Percentiles rank a stretch among this genome's conserved stretches.
Evolutionary conservation across 2,797 vertebrate species (phyloP).

Genomic region (Siniperca scherzeri): DNA sequence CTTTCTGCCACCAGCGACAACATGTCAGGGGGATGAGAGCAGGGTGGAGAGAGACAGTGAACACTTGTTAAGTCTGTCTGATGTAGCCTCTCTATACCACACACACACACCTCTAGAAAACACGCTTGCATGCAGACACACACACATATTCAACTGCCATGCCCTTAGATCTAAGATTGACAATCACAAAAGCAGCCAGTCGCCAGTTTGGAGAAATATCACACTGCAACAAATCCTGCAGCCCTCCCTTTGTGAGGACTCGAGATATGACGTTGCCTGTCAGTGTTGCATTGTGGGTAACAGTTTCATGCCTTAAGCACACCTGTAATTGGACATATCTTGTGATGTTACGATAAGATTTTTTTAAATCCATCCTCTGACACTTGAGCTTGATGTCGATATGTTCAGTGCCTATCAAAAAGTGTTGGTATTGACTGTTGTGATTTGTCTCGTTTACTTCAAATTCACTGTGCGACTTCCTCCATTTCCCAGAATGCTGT

Average conservation of each 20-base stretch:
- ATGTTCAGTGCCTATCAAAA: neutral
- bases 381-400: neutral
- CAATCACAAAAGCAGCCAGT: constrained; percentile 49
- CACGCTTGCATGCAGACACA: constrained; percentile 28
- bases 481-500: constrained; percentile 55
- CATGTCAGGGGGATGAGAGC: constrained; percentile 83
- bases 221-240: constrained; percentile 40
- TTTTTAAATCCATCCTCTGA: neutral
- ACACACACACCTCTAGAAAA: constrained; percentile 57
- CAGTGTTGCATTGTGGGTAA: constrained; percentile 59
- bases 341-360: neutral
- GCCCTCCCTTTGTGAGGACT: neutral
- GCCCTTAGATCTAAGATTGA: constrained; percentile 49
- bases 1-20: constrained; percentile 78
- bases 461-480: neutral
- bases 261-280: neutral
- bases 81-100: constrained; percentile 74
- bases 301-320: neutral
- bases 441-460: neutral
- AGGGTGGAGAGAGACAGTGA: constrained; percentile 69
- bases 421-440: neutral
- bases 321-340: neutral
- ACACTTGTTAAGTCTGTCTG: constrained; percentile 85
- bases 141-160: constrained; percentile 18
- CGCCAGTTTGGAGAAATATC: constrained; percentile 45